Conservation (phyloP, 2,797 vertebrate genomes). For the Ispidina picta region DNA sequence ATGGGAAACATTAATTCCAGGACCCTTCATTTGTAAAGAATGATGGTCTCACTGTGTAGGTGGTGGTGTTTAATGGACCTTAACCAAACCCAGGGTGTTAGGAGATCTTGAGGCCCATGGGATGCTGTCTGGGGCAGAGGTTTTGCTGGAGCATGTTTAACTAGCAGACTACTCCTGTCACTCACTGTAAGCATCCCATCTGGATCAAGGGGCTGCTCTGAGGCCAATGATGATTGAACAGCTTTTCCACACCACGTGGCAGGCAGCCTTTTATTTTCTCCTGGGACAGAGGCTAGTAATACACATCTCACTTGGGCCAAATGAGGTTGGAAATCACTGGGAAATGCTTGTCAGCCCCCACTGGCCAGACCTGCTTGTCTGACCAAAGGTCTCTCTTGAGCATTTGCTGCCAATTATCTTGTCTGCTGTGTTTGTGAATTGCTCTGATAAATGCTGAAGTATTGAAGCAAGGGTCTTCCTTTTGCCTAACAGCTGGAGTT, state of each 20-base stretch:
- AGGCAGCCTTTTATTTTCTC: not conserved
- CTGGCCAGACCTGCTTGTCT: not conserved
- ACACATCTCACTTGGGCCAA: not conserved
- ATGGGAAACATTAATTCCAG: not conserved
- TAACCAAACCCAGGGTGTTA: not conserved
- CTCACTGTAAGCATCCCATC: not conserved
- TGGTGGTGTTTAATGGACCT: not conserved
- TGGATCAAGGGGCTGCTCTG: not conserved
- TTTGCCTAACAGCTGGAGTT: not conserved
- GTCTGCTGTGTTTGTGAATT: not conserved
- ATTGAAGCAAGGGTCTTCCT: not conserved
- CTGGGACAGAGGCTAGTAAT: not conserved
- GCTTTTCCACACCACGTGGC: accelerated
- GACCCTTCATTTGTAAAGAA: not conserved
- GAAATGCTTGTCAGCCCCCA: not conserved
- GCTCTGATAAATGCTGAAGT: not conserved
- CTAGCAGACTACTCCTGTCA: not conserved
- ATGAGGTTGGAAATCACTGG: not conserved
- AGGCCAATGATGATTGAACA: not conserved
- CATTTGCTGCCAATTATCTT: not conserved
- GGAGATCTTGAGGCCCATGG: not conserved
- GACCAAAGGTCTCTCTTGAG: not conserved
- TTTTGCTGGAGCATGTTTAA: not conserved
- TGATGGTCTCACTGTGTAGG: accelerated
- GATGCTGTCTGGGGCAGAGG: not conserved